Evolutionary conservation across 1,140 invertebrate species (phyloP).

Genomic region (Sycophila sp.): DNA sequence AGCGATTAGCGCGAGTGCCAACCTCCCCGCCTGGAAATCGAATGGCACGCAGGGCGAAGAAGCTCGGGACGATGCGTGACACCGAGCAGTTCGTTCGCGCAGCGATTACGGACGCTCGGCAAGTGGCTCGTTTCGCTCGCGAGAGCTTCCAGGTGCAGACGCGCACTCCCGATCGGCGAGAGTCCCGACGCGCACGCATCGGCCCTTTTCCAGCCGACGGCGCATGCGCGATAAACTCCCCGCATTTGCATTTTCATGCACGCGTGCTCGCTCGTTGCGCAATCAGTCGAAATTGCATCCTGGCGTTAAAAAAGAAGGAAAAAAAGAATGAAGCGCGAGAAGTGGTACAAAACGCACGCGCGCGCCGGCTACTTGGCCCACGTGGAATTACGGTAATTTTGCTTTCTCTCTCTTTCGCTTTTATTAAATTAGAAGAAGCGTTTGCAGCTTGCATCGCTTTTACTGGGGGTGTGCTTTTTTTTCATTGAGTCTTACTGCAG

Average conservation of each 20-base stretch:
- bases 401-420: background rate
- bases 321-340: conserved; percentile 13
- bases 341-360: background rate
- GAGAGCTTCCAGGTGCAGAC: background rate
- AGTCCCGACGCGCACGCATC: background rate
- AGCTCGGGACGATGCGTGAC: conserved; percentile 2
- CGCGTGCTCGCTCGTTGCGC: conserved; percentile 2
- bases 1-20: too few species aligned
- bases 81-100: conserved; percentile 11
- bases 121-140: conserved; percentile 18
- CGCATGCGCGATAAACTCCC: too few species aligned
- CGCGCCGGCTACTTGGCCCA: background rate
- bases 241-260: background rate
- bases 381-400: conserved; percentile 25
- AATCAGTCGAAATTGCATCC: conserved; percentile 25
- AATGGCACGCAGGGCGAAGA: background rate
- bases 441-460: conserved; percentile 55
- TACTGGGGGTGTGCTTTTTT: too few species aligned
- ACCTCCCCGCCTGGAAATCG: too few species aligned
- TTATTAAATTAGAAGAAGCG: conserved; percentile 45
- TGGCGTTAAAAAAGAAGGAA: background rate
- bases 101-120: conserved; percentile 40
- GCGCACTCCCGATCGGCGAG: background rate
- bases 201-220: too few species aligned
- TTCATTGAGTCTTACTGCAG: too few species aligned